These are phyloP conservation scores for Bombylius discolor DNA, from an alignment of 2,888 invertebrate species.

Conservation along the genomic window DNA sequence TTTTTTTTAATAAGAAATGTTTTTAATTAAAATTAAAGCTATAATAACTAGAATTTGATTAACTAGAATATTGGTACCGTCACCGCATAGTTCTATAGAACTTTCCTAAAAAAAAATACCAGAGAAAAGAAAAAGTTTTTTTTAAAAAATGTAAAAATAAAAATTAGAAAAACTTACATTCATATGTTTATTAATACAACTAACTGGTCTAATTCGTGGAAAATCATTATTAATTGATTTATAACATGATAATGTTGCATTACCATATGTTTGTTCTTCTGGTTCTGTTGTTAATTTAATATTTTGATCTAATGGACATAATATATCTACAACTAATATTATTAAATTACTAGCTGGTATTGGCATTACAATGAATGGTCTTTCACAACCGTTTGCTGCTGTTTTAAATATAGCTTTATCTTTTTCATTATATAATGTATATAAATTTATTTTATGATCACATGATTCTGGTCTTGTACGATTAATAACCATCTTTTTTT, in stretches of 20 bases:
- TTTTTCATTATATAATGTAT: conserved; percentile 40
- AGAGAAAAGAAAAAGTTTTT: not conserved
- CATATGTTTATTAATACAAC: conserved; percentile 62
- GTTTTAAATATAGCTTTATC: conserved; percentile 40
- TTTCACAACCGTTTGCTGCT: conserved; percentile 36
- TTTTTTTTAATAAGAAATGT: not conserved
- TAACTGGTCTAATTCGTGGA: conserved; percentile 53
- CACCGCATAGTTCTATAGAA: conserved; percentile 53
- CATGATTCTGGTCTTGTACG: conserved; percentile 75
- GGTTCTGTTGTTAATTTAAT: conserved; percentile 35
- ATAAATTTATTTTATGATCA: conserved; percentile 56
- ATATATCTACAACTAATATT: conserved; percentile 58
- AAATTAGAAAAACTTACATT: conserved; percentile 44
- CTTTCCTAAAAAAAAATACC: conserved; percentile 39
- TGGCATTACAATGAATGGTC: conserved; percentile 57
- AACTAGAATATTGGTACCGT: conserved; percentile 28
- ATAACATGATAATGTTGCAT: conserved; percentile 42
- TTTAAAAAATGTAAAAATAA: not conserved
- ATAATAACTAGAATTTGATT: conserved; percentile 27
- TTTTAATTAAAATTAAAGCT: conserved; percentile 19
- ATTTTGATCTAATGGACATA: conserved; percentile 44
- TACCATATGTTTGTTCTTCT: conserved; percentile 35
- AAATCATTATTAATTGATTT: conserved; percentile 44
- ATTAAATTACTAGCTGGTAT: conserved; percentile 69
- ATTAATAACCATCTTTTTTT: conserved; percentile 52